Evolutionary conservation across 2,888 invertebrate species (phyloP).

Genomic region (Cryptus viduatorius): DNA sequence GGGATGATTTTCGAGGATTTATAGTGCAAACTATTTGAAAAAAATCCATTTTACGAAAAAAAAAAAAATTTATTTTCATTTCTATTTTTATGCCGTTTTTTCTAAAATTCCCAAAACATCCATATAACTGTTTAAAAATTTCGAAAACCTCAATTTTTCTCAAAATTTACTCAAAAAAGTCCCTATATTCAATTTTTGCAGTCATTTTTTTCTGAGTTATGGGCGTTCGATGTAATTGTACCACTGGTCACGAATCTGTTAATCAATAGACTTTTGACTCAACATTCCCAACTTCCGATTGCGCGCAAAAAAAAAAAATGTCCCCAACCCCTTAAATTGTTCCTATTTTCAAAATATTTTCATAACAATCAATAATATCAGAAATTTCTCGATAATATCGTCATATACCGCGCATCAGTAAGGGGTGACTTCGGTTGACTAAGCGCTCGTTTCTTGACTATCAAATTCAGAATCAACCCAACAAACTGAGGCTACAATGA

Average conservation of each 20-base stretch:
- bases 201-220: too few relatives aligned
- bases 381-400: background rate
- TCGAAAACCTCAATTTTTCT: too few relatives aligned
- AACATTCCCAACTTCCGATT: too few relatives aligned
- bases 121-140: too few relatives aligned
- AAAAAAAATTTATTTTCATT: too few relatives aligned
- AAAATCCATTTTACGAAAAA: background rate
- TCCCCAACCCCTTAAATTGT: background rate
- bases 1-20: slow-evolving; percentile 21
- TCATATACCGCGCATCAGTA: background rate
- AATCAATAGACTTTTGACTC: too few relatives aligned
- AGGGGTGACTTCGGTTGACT: background rate
- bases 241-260: too few relatives aligned
- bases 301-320: background rate
- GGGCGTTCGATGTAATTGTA: too few relatives aligned
- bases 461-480: background rate
- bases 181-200: too few relatives aligned
- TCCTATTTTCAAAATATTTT: background rate
- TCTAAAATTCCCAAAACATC: too few relatives aligned
- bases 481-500: background rate
- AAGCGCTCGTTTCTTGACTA: background rate
- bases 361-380: background rate
- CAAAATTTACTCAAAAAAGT: too few relatives aligned
- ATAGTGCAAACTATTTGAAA: background rate
- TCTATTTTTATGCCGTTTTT: too few relatives aligned